Conservation (phyloP, 2,888 invertebrate species). For the Hydraecia micacea region DNA sequence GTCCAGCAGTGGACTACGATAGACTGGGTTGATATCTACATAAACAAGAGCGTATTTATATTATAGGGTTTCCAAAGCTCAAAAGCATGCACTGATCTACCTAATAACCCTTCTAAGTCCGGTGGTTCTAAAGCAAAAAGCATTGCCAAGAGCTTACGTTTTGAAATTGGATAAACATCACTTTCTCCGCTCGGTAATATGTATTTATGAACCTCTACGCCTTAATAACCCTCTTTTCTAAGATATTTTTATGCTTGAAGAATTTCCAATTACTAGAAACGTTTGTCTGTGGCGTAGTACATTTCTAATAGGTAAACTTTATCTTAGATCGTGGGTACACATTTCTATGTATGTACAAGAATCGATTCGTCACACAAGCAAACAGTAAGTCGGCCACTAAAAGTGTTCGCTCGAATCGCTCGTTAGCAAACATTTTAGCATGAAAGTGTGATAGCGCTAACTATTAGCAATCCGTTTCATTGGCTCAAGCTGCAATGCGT, state of each 20-base stretch:
- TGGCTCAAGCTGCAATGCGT: constrained; percentile 17
- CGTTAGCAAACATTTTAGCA: constrained; percentile 35
- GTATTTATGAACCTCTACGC: not conserved
- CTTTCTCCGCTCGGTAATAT: not conserved
- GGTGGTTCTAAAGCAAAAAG: not conserved
- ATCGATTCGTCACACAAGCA: constrained; percentile 15
- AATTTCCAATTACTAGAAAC: not conserved
- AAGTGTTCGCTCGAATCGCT: constrained; percentile 8
- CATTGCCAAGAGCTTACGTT: not conserved
- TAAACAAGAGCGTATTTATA: not conserved
- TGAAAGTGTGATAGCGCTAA: constrained; percentile 36
- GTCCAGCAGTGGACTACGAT: not conserved
- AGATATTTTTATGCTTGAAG: not conserved
- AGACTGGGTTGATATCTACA: not conserved
- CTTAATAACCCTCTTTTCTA: not conserved
- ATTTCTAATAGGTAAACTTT: not conserved
- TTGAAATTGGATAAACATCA: not conserved
- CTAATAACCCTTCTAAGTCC: not conserved
- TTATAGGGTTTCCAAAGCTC: not conserved
- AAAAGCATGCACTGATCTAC: not conserved
- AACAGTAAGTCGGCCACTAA: constrained; percentile 27
- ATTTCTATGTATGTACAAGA: not conserved
- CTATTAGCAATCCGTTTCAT: constrained; percentile 37
- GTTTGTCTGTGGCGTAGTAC: not conserved
- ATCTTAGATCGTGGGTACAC: not conserved